Evolutionary conservation across 2,888 invertebrate genomes (phyloP).

Genomic region (Pimpla rufipes): DNA sequence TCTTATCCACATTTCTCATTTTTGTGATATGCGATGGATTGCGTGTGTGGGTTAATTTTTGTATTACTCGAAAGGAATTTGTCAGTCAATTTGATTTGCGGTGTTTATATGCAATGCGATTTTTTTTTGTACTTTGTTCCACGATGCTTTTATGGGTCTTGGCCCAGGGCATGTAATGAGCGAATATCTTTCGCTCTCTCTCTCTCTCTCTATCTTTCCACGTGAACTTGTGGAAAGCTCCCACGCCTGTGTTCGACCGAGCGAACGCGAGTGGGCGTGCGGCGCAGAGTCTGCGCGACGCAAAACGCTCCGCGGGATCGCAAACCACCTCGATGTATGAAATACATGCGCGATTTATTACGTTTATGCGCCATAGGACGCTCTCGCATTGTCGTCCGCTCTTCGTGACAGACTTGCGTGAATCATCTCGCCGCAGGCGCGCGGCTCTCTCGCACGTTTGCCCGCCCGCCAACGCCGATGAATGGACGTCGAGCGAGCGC

Average conservation of each 20-base stretch:
- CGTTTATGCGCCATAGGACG: not conserved
- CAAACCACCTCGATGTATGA: not conserved
- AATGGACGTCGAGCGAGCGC: not conserved
- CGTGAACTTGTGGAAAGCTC: slow-evolving; percentile 13
- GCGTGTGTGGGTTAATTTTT: too few species aligned
- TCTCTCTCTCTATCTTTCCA: not conserved
- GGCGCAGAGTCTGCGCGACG: not conserved
- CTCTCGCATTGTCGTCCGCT: not conserved
- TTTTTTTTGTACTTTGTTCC: too few species aligned
- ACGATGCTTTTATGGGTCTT: too few species aligned
- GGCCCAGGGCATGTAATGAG: too few species aligned
- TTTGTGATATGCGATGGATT: too few species aligned
- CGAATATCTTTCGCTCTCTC: too few species aligned
- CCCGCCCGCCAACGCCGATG: not conserved
- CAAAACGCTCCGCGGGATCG: not conserved
- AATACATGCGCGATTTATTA: slow-evolving; percentile 17
- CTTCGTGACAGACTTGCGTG: slow-evolving; percentile 30
- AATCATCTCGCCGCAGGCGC: slow-evolving; percentile 22
- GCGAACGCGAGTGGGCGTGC: not conserved
- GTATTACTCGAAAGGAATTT: too few species aligned
- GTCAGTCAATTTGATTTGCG: too few species aligned
- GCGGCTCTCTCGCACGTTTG: slow-evolving; percentile 16
- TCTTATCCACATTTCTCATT: too few species aligned
- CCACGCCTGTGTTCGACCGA: not conserved
- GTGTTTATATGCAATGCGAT: too few species aligned